These are phyloP conservation scores for Xenopus tropicalis DNA, from an alignment of 2,113 vertebrate species.

Conservation along the genomic window UCB_Xtro_10.0 CM004445.2:12457001-12457500, in stretches of 20 bases:
- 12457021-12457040: conserved; percentile 16
- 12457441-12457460: too few species aligned
- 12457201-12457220: conserved; percentile 21
- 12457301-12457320: background rate
- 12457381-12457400: too few species aligned
- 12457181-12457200: conserved; percentile 25
- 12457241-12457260: conserved; percentile 10
- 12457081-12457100: conserved; percentile 45
- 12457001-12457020: too few species aligned
- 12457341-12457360: too few species aligned
- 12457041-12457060: conserved; percentile 12
- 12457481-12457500: too few species aligned
- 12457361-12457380: too few species aligned
- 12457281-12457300: background rate
- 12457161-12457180: conserved; percentile 39
- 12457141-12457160: conserved; percentile 39
- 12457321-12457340: rapidly evolving
- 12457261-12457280: conserved; percentile 17
- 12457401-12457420: too few species aligned
- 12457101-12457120: conserved; percentile 45
- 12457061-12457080: conserved; percentile 27
- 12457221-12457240: conserved; percentile 21
- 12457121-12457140: conserved; percentile 28
- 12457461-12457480: too few species aligned
- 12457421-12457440: too few species aligned